Evolutionary conservation across 2,113 vertebrate genomes (phyloP), one percentile per base, ranked within the genome.

Genomic region (Kryptolebias marmoratus): DNA sequence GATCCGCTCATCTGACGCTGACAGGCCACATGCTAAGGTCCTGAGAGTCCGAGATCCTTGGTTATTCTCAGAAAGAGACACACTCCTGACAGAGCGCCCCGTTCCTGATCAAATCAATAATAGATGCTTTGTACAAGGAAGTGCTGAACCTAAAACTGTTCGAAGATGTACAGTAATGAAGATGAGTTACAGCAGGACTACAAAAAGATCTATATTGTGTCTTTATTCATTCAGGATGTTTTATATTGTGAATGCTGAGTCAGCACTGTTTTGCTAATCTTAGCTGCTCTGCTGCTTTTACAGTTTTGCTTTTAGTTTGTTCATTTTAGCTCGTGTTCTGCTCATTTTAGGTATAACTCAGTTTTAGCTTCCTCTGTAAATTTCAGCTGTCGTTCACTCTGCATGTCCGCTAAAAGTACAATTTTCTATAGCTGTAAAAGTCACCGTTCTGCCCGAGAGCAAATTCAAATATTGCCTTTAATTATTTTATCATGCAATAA

Each of bases 1-100:
- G 54, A 87, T 80, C 62, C 73, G 90, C 82, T 77, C 80, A 88
- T 90, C 69, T 74, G 72, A 85, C 70, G 61, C 66, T 59, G 79
- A 73, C 77, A 85, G 62, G 73, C 59, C 60, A 79, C 87, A 82
- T 85, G 71, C 75, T 74, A 13, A 36, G 66, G 73, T 82, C 75
- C 82, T 70, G 68, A 65, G 74, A 80, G 79, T 78, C 71, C 7
- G 5, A 62, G 53, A 62, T 27, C 39, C 64, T 57, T 49, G 16
- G 76, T 82, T 89, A 86, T 88, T 90, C 85, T 85, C 66, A 87
- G 65, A 82, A 58, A 67, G 67, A 82, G 39, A 42, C 9, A 9
- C 39, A 9, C 39, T 1, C 10, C 39, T 42, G 39, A 42, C 39
- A 42, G 5, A 50, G 22, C 49, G 32, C 67, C 36, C n/a, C 36